These are phyloP conservation scores for Caenorhabditis sp. DNA, from an alignment of 2,888 invertebrate genomes.

Conservation along the genomic window DNA sequence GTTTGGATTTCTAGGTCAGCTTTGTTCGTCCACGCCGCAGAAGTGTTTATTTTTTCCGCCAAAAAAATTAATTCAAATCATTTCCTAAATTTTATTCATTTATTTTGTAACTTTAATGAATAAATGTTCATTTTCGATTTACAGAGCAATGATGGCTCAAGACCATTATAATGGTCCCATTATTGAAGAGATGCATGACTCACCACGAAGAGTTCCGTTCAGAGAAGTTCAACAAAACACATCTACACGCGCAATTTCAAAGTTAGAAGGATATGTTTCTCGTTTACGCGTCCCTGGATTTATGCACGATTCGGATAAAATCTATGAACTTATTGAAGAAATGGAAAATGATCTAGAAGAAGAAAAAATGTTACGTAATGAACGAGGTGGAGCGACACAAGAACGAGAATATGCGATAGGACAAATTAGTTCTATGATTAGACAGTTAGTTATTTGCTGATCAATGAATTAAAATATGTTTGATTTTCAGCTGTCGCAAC, in stretches of 20 bases:
- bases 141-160: neutral
- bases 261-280: neutral
- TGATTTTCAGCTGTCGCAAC: neutral
- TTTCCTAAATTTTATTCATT: too few species aligned
- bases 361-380: neutral
- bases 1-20: too few species aligned
- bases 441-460: neutral
- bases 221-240: neutral
- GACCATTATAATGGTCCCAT: neutral
- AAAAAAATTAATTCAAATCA: too few species aligned
- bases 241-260: neutral
- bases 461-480: neutral
- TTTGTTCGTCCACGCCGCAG: too few species aligned
- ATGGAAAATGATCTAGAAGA: neutral
- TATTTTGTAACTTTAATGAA: too few species aligned
- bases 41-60: too few species aligned
- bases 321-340: neutral
- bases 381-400: neutral
- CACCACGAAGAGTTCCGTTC: neutral
- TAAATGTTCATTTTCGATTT: too few species aligned
- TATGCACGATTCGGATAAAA: neutral
- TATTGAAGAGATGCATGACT: neutral
- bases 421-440: neutral
- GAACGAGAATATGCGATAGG: neutral
- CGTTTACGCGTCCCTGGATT: neutral